Conservation (phyloP, 2,113 vertebrate species). For the Acanthisitta chloris region DNA sequence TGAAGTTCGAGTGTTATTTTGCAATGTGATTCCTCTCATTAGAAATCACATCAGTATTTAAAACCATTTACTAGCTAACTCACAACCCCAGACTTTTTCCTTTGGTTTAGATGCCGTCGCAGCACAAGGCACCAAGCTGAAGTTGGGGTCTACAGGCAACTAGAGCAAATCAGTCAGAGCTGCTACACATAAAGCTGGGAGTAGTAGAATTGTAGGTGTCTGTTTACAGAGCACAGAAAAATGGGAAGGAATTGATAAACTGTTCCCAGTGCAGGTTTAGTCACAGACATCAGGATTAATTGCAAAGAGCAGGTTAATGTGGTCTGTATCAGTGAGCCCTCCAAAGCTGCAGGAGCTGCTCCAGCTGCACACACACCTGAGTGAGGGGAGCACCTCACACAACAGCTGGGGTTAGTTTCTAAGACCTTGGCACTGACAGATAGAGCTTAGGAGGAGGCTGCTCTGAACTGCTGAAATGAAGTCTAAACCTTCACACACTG, state of each 20-base stretch:
- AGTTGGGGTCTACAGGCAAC: background rate
- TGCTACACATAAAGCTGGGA: background rate
- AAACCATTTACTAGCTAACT: background rate
- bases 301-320: background rate
- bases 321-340: background rate
- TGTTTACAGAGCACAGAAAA: background rate
- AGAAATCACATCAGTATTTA: background rate
- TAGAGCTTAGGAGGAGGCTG: background rate
- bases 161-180: background rate
- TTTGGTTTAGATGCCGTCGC: background rate
- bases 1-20: background rate
- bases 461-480: background rate
- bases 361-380: background rate
- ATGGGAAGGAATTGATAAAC: background rate
- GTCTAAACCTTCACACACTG: background rate
- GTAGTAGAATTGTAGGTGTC: no score
- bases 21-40: background rate
- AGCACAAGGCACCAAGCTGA: background rate
- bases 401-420: background rate
- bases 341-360: background rate
- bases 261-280: background rate
- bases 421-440: fast-evolving
- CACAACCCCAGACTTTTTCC: background rate
- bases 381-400: background rate
- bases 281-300: background rate